Conservation (phyloP, 2,888 invertebrate species). For the Proisotoma minuta region DNA sequence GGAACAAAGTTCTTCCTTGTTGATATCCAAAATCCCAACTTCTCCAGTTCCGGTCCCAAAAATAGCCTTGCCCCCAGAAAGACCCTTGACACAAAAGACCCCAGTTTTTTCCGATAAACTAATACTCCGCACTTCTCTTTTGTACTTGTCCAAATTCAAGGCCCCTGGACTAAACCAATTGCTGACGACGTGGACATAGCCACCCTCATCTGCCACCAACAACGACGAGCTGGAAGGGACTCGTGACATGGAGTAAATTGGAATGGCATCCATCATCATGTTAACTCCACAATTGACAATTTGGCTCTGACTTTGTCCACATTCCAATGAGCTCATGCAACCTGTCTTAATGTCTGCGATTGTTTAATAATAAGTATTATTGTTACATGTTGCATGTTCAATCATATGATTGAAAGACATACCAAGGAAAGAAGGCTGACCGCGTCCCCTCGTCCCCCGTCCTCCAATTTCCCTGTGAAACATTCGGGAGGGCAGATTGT, state of each 20-base stretch:
- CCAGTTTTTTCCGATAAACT: neutral
- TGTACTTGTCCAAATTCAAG: neutral
- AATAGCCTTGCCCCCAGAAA: neutral
- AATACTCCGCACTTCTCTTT: neutral
- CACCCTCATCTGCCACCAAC: slow-evolving; percentile 1
- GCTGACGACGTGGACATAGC: neutral
- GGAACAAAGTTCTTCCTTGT: no score
- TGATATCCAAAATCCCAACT: neutral
- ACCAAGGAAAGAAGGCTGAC: neutral
- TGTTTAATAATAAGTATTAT: no score
- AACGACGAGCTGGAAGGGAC: neutral
- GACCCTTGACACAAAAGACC: neutral
- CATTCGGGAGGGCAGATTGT: neutral
- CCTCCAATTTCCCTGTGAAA: neutral
- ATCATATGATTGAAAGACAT: no score
- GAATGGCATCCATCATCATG: no score
- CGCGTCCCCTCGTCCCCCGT: neutral
- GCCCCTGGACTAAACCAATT: neutral
- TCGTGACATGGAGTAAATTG: neutral
- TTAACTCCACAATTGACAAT: no score
- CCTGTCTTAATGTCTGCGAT: neutral
- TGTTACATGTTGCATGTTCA: no score
- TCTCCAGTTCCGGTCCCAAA: neutral
- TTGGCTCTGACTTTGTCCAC: neutral
- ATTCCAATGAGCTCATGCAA: neutral